phyloP scores from a whole-genome alignment of 2,888 invertebrate genomes.

The Ennomos quercinarius region DNA sequence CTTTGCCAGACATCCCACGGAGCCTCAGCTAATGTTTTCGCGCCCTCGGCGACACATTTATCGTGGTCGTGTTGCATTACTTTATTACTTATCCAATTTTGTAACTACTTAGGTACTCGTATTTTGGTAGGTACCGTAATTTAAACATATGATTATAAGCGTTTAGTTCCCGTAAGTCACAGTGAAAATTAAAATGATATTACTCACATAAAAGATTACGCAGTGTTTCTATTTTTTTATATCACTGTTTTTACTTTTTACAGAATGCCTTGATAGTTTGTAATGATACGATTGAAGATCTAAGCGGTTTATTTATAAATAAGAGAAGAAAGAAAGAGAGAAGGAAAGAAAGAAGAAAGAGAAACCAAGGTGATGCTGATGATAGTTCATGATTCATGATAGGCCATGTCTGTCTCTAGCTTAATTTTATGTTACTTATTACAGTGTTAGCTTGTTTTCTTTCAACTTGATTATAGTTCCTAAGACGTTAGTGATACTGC shows the following conservation, averaged over 20 bases:
- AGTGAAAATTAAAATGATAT: too few species aligned
- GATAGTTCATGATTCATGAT: too few species aligned
- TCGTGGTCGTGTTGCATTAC: slow-evolving; percentile 1
- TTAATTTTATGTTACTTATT: too few species aligned
- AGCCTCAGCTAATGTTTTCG: slow-evolving; percentile 6
- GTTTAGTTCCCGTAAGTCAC: too few species aligned
- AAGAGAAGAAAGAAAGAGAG: too few species aligned
- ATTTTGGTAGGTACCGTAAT: slow-evolving; percentile 1
- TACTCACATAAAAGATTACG: too few species aligned
- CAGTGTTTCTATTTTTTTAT: not conserved
- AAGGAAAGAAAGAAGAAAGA: too few species aligned
- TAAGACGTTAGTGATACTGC: slow-evolving; percentile 49
- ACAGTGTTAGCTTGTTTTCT: slow-evolving; percentile 4
- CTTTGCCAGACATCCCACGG: slow-evolving; percentile 20
- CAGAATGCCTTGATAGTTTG: not conserved
- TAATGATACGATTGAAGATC: not conserved
- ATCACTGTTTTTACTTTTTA: not conserved
- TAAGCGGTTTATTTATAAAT: too few species aligned
- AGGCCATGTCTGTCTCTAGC: too few species aligned
- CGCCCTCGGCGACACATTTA: slow-evolving; percentile 15
- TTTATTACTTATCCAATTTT: slow-evolving; percentile 11
- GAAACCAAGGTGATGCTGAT: too few species aligned
- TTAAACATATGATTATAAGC: not conserved
- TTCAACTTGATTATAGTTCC: slow-evolving; percentile 24
- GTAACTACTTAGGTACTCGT: slow-evolving; percentile 4